Conservation (phyloP, 2,797 vertebrate species). For the Cossypha niveicapilla region DNA sequence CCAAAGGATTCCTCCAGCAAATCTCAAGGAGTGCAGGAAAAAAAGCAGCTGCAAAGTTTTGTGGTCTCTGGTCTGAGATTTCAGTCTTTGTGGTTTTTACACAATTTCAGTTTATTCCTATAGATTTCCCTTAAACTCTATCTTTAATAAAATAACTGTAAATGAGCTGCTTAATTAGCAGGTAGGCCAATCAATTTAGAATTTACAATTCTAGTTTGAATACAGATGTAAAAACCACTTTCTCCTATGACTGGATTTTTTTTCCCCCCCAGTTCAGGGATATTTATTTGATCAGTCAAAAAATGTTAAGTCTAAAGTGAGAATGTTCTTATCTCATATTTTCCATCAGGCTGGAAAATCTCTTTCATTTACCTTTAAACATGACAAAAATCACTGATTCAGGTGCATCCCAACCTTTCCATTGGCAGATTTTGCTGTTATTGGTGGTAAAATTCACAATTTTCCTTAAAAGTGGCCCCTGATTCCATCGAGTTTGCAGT, state of each 20-base stretch:
- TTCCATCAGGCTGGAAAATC: background rate
- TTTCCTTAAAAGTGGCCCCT: background rate
- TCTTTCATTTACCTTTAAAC: background rate
- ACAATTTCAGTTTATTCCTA: background rate
- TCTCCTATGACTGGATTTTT: background rate
- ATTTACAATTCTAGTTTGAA: background rate
- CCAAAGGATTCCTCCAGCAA: background rate
- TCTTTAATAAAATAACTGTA: background rate
- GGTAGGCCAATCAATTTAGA: background rate
- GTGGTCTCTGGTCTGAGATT: background rate
- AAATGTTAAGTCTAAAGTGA: background rate
- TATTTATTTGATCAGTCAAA: background rate
- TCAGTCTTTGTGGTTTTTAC: background rate
- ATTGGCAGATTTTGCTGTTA: background rate
- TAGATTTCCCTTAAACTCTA: background rate
- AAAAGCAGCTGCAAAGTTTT: background rate
- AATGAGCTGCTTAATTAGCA: background rate
- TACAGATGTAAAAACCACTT: background rate
- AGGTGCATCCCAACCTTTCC: background rate
- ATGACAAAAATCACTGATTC: background rate
- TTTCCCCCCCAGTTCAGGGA: background rate
- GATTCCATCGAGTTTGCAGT: background rate
- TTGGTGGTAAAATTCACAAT: background rate
- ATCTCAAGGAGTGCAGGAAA: background rate
- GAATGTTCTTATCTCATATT: rapidly evolving